Evolutionary conservation across 2,888 invertebrate species (phyloP).

Genomic region (Cheilosia vulpina): DNA sequence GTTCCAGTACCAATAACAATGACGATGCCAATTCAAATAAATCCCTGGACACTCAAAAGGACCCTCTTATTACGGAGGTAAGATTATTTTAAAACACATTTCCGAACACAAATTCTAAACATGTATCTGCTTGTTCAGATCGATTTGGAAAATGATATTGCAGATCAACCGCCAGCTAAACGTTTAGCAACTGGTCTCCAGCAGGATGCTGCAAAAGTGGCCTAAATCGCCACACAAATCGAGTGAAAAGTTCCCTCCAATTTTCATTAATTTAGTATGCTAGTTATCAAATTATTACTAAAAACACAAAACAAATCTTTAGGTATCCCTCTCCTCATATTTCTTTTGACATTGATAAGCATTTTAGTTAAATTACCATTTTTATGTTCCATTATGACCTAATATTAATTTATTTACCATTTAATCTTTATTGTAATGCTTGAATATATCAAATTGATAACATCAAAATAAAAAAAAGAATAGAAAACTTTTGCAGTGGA

Average conservation of each 20-base stretch:
- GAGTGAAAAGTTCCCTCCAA: constrained; percentile 64
- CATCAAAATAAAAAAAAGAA: constrained; percentile 10
- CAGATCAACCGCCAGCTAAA: constrained; percentile 77
- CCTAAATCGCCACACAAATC: constrained; percentile 9
- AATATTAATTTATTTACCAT: constrained; percentile 58
- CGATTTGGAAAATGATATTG: constrained; percentile 78
- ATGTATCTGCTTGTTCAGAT: constrained; percentile 74
- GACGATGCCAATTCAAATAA: constrained; percentile 71
- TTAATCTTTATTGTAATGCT: constrained; percentile 47
- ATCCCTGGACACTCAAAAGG: constrained; percentile 73
- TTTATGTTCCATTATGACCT: constrained; percentile 32
- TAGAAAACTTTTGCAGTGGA: constrained; percentile 60
- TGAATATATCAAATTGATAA: constrained; percentile 16
- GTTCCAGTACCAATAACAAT: constrained; percentile 28
- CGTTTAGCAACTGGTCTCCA: constrained; percentile 58
- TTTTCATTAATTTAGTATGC: constrained; percentile 49
- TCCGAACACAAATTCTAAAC: not conserved
- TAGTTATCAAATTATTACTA: constrained; percentile 33
- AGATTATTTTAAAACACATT: constrained; percentile 12
- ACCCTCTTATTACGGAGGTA: constrained; percentile 79
- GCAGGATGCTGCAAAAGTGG: constrained; percentile 55
- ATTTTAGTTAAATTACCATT: constrained; percentile 43
- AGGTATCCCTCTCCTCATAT: not conserved
- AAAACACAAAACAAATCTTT: constrained; percentile 10
- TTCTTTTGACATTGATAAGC: constrained; percentile 9